These are phyloP conservation scores for Pyrrhosoma nymphula DNA, from an alignment of 2,888 invertebrate genomes.

Conservation along the genomic window DNA sequence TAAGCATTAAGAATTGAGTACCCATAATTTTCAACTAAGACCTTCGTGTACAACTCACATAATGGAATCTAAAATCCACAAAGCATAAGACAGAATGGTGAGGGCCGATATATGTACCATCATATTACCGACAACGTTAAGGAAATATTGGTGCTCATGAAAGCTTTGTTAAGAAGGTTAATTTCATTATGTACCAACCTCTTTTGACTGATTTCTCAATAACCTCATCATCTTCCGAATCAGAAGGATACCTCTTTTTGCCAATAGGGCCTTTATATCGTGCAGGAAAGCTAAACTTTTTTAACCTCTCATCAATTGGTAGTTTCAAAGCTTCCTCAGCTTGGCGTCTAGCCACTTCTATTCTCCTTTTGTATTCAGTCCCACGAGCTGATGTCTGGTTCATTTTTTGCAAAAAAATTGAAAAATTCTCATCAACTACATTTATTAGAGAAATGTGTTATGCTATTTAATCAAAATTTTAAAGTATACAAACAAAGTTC, in stretches of 20 bases:
- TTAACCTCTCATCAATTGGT: slow-evolving; percentile 76
- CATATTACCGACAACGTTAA: too few species aligned
- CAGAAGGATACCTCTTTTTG: slow-evolving; percentile 16
- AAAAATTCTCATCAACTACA: slow-evolving; percentile 39
- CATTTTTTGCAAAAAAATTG: background rate
- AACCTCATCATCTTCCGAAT: background rate
- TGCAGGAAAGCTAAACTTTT: slow-evolving; percentile 79
- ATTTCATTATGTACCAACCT: background rate
- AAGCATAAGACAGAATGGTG: too few species aligned
- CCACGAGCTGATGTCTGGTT: slow-evolving; percentile 67
- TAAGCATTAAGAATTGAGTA: too few species aligned
- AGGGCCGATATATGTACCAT: too few species aligned
- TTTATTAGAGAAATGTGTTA: background rate
- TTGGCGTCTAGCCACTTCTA: slow-evolving; percentile 76
- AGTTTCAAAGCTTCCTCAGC: slow-evolving; percentile 78
- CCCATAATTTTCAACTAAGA: too few species aligned
- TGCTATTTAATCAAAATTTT: background rate
- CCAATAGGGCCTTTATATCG: slow-evolving; percentile 78
- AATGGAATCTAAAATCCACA: too few species aligned
- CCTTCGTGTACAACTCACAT: too few species aligned
- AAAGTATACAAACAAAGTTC: too few species aligned
- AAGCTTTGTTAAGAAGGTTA: too few species aligned
- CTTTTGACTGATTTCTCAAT: background rate
- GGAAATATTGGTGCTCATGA: too few species aligned
- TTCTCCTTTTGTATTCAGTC: slow-evolving; percentile 73